Conservation (phyloP, 2,113 vertebrate species). For the Apodemus sylvaticus region DNA sequence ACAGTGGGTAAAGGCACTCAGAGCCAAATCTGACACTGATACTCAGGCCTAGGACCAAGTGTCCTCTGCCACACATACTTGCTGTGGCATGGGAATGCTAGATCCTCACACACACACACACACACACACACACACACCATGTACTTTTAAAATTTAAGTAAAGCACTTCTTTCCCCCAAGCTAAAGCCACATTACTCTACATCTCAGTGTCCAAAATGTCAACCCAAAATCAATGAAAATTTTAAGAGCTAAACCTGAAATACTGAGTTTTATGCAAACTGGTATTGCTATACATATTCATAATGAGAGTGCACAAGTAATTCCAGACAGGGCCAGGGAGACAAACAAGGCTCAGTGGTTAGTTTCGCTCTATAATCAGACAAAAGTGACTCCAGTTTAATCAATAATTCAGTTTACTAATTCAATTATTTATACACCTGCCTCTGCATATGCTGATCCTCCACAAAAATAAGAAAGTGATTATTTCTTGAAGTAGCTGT, state of each 20-base stretch:
- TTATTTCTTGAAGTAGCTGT: not conserved
- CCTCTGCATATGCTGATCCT: not conserved
- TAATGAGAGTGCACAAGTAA: not conserved
- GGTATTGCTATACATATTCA: not conserved
- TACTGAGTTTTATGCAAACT: not conserved
- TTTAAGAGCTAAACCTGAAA: constrained; percentile 43
- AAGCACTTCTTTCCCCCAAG: not conserved
- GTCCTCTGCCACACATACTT: not conserved
- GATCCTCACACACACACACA: not conserved
- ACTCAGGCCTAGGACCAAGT: not conserved
- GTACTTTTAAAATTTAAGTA: not conserved
- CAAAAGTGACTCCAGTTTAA: constrained; percentile 44
- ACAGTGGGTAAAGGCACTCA: not conserved
- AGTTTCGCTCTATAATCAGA: constrained; percentile 36
- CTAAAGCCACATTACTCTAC: not conserved
- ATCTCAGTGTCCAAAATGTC: constrained; percentile 11
- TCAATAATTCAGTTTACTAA: constrained; percentile 31
- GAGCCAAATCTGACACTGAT: not conserved
- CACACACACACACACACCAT: not conserved
- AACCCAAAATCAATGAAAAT: constrained; percentile 25
- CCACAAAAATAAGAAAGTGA: constrained; percentile 1
- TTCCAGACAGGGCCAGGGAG: not conserved
- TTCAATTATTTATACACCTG: not conserved
- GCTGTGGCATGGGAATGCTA: not conserved
- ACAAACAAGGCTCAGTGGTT: not conserved